Conservation (phyloP, 1,140 invertebrate genomes). For the Pogonomyrmex californicus region DNA sequence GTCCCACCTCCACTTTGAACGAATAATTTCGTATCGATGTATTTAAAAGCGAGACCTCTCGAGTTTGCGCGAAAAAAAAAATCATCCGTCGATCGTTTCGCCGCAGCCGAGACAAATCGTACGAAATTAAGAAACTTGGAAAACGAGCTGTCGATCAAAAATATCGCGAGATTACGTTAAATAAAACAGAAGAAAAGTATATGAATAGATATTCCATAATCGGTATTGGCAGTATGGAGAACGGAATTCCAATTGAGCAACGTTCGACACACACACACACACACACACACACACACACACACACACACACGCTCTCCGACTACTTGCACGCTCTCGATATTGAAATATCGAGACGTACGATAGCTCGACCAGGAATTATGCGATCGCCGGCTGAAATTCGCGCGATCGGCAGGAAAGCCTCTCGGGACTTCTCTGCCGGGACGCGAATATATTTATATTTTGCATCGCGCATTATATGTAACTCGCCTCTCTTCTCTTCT, state of each 20-base stretch:
- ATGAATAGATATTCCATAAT: slow-evolving; percentile 22
- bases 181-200: background rate
- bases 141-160: too few relatives aligned
- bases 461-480: slow-evolving; percentile 67
- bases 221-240: background rate
- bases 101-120: background rate
- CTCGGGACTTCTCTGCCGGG: background rate
- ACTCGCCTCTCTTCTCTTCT: slow-evolving; percentile 57
- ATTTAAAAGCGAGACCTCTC: background rate
- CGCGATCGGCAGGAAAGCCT: slow-evolving; percentile 31
- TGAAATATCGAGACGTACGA: slow-evolving; percentile 52
- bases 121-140: background rate
- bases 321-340: slow-evolving; percentile 34
- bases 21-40: slow-evolving; percentile 6
- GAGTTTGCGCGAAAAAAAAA: background rate
- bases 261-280: background rate
- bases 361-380: slow-evolving; percentile 63
- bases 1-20: slow-evolving; percentile 42
- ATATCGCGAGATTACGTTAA: slow-evolving; percentile 20
- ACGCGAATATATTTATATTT: background rate
- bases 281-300: background rate
- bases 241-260: slow-evolving; percentile 58
- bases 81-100: background rate
- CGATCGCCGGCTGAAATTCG: slow-evolving; percentile 65
- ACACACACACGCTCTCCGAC: background rate